Evolutionary conservation across 2,888 invertebrate genomes (phyloP).

Genomic region (Melieria picta): DNA sequence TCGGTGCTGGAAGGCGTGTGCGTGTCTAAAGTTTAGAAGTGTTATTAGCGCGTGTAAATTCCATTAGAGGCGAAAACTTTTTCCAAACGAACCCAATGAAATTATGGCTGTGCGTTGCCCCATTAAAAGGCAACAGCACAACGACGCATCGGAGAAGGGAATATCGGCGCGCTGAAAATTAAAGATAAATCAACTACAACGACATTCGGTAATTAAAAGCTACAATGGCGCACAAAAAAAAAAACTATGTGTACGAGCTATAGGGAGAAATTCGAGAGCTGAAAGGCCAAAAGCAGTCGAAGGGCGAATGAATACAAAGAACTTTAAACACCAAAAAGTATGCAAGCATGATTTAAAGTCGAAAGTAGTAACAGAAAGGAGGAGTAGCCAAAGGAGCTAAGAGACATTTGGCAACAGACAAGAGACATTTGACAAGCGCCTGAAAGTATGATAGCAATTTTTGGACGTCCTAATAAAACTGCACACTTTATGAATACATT

Average conservation of each 20-base stretch:
- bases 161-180: background rate
- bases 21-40: slow-evolving; percentile 7
- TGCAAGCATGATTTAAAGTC: no score
- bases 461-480: no score
- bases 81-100: slow-evolving; percentile 13
- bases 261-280: background rate
- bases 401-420: no score
- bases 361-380: no score
- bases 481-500: no score
- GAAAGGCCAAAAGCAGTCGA: no score
- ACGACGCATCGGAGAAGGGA: background rate
- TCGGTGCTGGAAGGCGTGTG: background rate
- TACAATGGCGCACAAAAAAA: background rate
- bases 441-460: no score
- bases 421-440: no score
- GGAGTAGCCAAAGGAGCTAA: no score
- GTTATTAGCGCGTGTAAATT: slow-evolving; percentile 29
- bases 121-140: background rate
- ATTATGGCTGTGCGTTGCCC: background rate
- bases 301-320: no score
- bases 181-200: background rate
- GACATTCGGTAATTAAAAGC: slow-evolving; percentile 3
- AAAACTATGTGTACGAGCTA: background rate
- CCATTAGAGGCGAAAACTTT: slow-evolving; percentile 17
- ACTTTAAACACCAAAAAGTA: no score